Evolutionary conservation across 2,113 vertebrate genomes (phyloP), one percentile per base, ranked within the genome.

Genomic region (Pterocles burchelli): DNA sequence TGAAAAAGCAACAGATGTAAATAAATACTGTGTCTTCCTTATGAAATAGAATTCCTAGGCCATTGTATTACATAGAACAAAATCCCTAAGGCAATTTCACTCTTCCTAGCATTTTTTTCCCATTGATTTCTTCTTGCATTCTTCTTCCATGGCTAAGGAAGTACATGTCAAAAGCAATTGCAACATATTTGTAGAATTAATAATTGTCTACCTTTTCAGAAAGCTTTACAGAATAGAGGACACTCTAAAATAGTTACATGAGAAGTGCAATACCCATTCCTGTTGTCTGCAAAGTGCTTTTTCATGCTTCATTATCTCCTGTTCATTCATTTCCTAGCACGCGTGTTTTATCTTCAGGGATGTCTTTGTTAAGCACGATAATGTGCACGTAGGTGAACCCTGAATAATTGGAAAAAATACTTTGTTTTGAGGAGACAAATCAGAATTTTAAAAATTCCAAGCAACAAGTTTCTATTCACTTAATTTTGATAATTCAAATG

Each of bases 81-180:
- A 95, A 90, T 91, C 85, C 85, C 59, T 85, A 66, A 90, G 59
- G 88, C 88, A 75, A 57, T 85, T 92, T 92, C 31, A 46, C n/a
- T 91, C 59, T 88, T 93, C 62, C 66, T 67, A 89, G 70, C 66
- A 88, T 45, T 89, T 95, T 94, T 95, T 95, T 80, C 49, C 57
- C 61, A 79, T 94, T 94, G 68, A 90, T 94, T 92, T 93, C 74
- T 82, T 88, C 77, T 92, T 89, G 58, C 48, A 45, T 90, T 88
- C 79, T 93, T 95, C 76, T 93, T 93, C 78, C 48, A 78, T 90
- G 67, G 33, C 79, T 75, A 81, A 94, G 85, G 83, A 96, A 94
- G 79, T 52, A 78, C 26, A 92, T 71, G 83, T 91, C 79, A 92
- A 96, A 96, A 96, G 76, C 72, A 90, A 86, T 94, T 93, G 66